phyloP scores from a whole-genome alignment of 1,140 invertebrate species.

The Papilio aristodemus region DNA sequence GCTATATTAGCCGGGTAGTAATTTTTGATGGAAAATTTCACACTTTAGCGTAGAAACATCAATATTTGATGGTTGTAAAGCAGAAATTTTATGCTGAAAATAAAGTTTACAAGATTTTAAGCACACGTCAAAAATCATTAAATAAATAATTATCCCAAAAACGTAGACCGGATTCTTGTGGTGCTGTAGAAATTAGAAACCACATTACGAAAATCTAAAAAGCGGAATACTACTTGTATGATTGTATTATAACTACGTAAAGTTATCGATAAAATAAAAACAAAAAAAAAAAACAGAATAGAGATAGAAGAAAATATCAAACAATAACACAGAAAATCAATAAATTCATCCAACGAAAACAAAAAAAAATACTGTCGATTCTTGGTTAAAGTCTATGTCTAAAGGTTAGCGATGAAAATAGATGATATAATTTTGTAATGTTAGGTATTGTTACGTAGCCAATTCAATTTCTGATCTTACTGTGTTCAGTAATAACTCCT shows the following conservation, averaged over 20 bases:
- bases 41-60: neutral
- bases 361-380: neutral
- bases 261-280: too few relatives aligned
- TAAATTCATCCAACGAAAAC: neutral
- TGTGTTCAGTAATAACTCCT: neutral
- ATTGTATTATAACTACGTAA: too few relatives aligned
- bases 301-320: too few relatives aligned
- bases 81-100: neutral
- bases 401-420: neutral
- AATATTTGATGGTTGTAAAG: neutral
- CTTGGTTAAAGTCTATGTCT: neutral
- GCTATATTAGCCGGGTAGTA: neutral
- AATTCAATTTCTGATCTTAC: slow-evolving; percentile 25
- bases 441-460: neutral
- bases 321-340: too few relatives aligned
- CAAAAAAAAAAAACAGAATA: too few relatives aligned
- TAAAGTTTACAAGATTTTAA: too few relatives aligned
- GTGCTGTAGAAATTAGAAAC: too few relatives aligned
- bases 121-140: too few relatives aligned
- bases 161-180: too few relatives aligned
- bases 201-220: too few relatives aligned
- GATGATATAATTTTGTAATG: neutral
- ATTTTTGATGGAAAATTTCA: neutral
- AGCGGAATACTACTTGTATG: too few relatives aligned
- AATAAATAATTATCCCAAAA: too few relatives aligned